Percentiles rank a stretch among this genome's conserved stretches.
Evolutionary conservation across 2,113 vertebrate species (phyloP).

Genomic region (Eulacestoma nigropectus): DNA sequence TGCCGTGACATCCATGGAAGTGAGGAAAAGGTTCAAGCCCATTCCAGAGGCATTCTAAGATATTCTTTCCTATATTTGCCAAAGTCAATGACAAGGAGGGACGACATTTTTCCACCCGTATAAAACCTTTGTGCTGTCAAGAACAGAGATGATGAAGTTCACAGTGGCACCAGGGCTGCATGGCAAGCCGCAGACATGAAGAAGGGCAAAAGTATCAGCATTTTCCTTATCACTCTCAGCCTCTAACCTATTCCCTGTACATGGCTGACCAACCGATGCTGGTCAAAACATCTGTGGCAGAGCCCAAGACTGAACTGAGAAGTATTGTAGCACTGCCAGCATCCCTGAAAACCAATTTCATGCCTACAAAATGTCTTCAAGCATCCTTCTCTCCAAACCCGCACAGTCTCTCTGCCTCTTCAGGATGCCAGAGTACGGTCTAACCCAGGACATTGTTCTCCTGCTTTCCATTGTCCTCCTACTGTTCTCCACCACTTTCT

Average conservation of each 20-base stretch:
- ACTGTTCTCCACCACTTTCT: neutral
- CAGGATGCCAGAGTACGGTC: neutral
- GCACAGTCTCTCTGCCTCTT: neutral
- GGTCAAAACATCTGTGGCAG: neutral
- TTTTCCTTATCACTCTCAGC: neutral
- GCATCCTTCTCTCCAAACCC: neutral
- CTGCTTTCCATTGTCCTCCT: neutral
- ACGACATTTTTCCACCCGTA: neutral
- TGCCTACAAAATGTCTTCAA: neutral
- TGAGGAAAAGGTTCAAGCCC: neutral
- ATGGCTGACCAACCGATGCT: neutral
- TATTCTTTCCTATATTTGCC: neutral
- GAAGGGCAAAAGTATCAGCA: neutral
- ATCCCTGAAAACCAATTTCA: rapidly evolving
- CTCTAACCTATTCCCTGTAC: neutral
- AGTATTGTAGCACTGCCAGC: neutral
- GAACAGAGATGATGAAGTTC: neutral
- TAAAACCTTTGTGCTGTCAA: neutral
- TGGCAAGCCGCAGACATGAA: neutral
- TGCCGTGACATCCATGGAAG: neutral
- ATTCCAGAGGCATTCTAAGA: neutral
- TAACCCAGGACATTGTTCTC: neutral
- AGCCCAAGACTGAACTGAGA: neutral
- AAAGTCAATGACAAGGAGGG: neutral
- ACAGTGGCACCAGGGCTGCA: neutral